Percentiles rank a stretch among this genome's conserved stretches.
These are phyloP conservation scores for Channa maculata DNA, from an alignment of 2,113 vertebrate genomes.

Conservation along the genomic window DNA sequence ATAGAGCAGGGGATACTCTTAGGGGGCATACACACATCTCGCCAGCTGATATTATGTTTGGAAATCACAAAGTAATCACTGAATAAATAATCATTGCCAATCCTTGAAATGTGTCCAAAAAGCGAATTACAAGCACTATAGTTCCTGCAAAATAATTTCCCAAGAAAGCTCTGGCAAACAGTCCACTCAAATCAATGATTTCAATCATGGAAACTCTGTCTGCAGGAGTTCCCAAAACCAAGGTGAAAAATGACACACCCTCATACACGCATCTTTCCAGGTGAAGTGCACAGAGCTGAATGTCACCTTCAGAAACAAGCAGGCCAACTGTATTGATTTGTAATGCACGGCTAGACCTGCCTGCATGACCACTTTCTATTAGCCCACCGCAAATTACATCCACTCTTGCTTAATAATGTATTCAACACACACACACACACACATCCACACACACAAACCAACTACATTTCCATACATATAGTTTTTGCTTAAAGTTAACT, in stretches of 20 bases:
- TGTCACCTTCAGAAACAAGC: constrained; percentile 69
- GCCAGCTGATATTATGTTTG: background rate
- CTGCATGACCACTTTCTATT: constrained; percentile 63
- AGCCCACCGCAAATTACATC: constrained; percentile 66
- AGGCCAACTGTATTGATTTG: constrained; percentile 62
- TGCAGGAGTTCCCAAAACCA: constrained; percentile 1
- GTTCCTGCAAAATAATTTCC: background rate
- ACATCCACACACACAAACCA: background rate
- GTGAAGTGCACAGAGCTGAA: constrained; percentile 45
- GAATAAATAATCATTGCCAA: background rate
- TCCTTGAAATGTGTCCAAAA: background rate
- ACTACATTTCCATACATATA: background rate
- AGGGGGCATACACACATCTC: constrained; percentile 10
- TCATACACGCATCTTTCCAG: constrained; percentile 45
- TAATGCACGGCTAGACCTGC: constrained; percentile 56
- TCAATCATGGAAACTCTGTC: too few species aligned
- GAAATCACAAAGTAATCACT: background rate
- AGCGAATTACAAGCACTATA: background rate
- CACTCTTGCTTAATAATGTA: constrained; percentile 41
- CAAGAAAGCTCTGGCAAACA: constrained; percentile 6
- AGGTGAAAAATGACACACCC: background rate
- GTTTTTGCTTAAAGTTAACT: background rate
- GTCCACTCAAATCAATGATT: background rate
- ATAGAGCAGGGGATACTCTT: constrained; percentile 4
- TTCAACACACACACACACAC: constrained; percentile 27